Conservation (phyloP, 2,797 vertebrate genomes). For the Diglossa cyanea region DNA sequence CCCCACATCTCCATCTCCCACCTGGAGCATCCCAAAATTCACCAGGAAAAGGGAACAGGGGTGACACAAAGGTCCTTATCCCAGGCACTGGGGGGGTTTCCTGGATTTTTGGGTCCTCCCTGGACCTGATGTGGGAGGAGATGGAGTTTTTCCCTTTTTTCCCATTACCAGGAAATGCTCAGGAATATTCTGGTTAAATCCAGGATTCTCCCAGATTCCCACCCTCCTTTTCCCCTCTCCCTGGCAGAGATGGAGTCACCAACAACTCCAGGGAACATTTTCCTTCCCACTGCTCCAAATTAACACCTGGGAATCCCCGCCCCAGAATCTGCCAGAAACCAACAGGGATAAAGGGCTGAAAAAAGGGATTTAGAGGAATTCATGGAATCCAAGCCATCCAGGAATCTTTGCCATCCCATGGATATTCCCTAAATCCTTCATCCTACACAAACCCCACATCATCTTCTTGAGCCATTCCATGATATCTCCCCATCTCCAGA, state of each 20-base stretch:
- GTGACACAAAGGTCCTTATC: accelerated
- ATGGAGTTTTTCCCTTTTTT: not conserved
- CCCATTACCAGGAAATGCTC: too few species aligned
- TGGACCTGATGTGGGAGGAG: not conserved
- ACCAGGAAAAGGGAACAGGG: not conserved
- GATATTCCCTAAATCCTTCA: not conserved
- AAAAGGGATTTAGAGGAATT: not conserved
- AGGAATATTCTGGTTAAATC: too few species aligned
- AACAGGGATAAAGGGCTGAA: not conserved
- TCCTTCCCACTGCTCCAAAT: not conserved
- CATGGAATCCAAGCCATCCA: not conserved
- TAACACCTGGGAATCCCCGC: accelerated
- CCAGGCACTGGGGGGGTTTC: not conserved
- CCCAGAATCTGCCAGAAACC: not conserved
- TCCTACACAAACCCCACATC: not conserved
- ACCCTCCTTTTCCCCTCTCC: too few species aligned
- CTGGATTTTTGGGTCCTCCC: not conserved
- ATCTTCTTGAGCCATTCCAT: not conserved
- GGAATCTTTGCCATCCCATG: not conserved
- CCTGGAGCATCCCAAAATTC: not conserved
- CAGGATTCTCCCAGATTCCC: too few species aligned
- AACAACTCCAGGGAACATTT: accelerated
- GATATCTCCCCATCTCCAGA: not conserved
- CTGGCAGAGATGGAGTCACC: not conserved
- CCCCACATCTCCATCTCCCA: not conserved